Percentiles rank a stretch among this genome's conserved stretches.
Evolutionary conservation across 1,140 invertebrate species (phyloP).

Genomic region (Acromyrmex charruanus): DNA sequence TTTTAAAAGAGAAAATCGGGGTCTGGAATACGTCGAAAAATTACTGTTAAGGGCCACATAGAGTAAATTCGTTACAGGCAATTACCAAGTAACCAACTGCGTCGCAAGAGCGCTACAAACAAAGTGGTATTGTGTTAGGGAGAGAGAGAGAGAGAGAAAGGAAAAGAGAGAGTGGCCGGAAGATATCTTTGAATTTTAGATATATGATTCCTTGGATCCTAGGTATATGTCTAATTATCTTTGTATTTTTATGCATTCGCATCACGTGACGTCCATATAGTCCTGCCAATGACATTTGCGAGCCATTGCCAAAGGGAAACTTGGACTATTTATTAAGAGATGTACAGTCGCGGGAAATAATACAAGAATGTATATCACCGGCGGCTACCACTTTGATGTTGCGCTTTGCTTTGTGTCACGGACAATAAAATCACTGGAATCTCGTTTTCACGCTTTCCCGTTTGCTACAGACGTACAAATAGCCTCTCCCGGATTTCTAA

Average conservation of each 20-base stretch:
- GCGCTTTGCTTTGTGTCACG: slow-evolving; percentile 75
- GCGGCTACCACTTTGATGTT: slow-evolving; percentile 80
- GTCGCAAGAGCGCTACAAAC: slow-evolving; percentile 1
- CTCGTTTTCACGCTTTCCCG: slow-evolving; percentile 76
- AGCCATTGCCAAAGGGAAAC: slow-evolving; percentile 47
- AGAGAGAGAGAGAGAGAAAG: background rate
- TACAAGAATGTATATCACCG: slow-evolving; percentile 76
- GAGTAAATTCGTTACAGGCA: background rate
- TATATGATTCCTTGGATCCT: background rate
- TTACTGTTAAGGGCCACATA: background rate
- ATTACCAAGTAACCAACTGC: background rate
- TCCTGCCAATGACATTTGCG: background rate
- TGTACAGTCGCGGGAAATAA: slow-evolving; percentile 65
- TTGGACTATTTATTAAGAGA: slow-evolving; percentile 64
- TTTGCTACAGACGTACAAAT: slow-evolving; percentile 60
- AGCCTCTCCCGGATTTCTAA: slow-evolving; percentile 65
- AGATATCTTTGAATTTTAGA: background rate
- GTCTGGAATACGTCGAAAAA: background rate
- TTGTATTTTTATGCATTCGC: slow-evolving; percentile 4
- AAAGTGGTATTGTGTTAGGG: background rate
- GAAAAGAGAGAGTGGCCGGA: background rate
- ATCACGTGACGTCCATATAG: background rate
- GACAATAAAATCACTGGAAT: slow-evolving; percentile 80
- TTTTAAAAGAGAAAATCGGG: background rate
- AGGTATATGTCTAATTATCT: slow-evolving; percentile 15